These are phyloP conservation scores for Leuciscus idus DNA, from an alignment of 2,113 vertebrate genomes.

Conservation along the genomic window DNA sequence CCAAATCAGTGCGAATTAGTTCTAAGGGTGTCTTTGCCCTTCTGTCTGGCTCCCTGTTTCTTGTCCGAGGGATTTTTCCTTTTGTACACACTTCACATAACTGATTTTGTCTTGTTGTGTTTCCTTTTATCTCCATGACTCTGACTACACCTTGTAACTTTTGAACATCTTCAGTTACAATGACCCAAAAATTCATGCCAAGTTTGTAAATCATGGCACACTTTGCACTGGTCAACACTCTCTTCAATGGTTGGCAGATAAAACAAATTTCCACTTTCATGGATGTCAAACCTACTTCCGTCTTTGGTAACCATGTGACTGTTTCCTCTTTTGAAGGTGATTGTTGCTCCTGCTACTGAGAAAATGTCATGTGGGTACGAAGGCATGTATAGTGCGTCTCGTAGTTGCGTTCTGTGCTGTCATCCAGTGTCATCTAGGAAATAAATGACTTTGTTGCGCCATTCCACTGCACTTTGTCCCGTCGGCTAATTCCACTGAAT, in stretches of 20 bases:
- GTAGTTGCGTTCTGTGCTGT: conserved; percentile 18
- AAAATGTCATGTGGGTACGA: conserved; percentile 49
- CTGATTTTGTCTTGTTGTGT: not conserved
- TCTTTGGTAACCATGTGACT: conserved; percentile 28
- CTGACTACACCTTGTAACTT: conserved; percentile 28
- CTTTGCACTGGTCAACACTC: conserved; percentile 41
- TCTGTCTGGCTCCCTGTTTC: not conserved
- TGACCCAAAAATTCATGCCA: conserved; percentile 47
- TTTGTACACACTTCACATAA: not conserved
- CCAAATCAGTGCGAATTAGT: not conserved
- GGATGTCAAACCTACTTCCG: conserved; percentile 27
- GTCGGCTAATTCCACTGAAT: conserved; percentile 39
- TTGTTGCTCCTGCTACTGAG: conserved; percentile 36
- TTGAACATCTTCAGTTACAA: conserved; percentile 46
- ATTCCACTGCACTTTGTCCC: conserved; percentile 27
- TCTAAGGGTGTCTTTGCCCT: not conserved
- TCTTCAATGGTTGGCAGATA: conserved; percentile 40
- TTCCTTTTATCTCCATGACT: not conserved
- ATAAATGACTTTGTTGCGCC: conserved; percentile 1
- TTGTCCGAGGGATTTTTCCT: not conserved
- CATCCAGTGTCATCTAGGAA: not conserved
- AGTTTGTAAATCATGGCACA: conserved; percentile 15
- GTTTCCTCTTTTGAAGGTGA: conserved; percentile 35
- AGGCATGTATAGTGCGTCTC: conserved; percentile 42
- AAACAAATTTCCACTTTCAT: conserved; percentile 21